Conservation (phyloP, 2,113 vertebrate genomes). For the Hyperopisus bebe region DNA sequence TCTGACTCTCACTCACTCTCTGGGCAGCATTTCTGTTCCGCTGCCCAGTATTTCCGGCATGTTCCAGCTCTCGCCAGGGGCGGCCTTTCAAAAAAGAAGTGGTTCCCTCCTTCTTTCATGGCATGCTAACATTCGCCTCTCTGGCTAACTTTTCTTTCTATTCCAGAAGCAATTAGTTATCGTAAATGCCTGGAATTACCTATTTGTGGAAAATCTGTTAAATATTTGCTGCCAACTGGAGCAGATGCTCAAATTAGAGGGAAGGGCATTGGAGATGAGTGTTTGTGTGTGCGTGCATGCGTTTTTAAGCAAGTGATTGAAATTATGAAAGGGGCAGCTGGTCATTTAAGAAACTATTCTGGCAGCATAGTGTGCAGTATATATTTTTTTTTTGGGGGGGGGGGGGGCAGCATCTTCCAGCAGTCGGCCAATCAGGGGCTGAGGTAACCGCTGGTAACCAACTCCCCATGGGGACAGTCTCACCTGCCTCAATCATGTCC, state of each 20-base stretch:
- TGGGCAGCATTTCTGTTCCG: neutral
- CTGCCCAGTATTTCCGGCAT: neutral
- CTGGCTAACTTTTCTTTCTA: conserved; percentile 12
- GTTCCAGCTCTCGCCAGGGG: neutral
- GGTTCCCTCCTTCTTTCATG: neutral
- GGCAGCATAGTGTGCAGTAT: neutral
- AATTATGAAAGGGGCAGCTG: conserved; percentile 2
- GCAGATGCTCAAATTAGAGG: conserved; percentile 25
- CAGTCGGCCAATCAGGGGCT: conserved; percentile 14
- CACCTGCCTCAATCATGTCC: neutral
- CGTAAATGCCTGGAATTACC: conserved; percentile 31
- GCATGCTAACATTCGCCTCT: neutral
- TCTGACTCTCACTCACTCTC: neutral
- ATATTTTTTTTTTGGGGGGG: neutral
- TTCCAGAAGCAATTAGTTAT: conserved; percentile 30
- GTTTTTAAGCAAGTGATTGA: neutral
- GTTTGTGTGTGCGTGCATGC: neutral
- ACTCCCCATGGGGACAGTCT: conserved; percentile 16
- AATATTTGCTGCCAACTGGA: conserved; percentile 31
- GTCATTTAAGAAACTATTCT: conserved; percentile 9
- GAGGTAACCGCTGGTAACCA: conserved; percentile 19
- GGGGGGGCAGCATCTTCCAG: neutral
- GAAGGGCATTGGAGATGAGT: conserved; percentile 3
- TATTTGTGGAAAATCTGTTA: conserved; percentile 27
- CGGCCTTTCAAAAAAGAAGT: neutral